Conservation (phyloP, 2,888 invertebrate genomes). For the Brachynemurus nebulosus region DNA sequence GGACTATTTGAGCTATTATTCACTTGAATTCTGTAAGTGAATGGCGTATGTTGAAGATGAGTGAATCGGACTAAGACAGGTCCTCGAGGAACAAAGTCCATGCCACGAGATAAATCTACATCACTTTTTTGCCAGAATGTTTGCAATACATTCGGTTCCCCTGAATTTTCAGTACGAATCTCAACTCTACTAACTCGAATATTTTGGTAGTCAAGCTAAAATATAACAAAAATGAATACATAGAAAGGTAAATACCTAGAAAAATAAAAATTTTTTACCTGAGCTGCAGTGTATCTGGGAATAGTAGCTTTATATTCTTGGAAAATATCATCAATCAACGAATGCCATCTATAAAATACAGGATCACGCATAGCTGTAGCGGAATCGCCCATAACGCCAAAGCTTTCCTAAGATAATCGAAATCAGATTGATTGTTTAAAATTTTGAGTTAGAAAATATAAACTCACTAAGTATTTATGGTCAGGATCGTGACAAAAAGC, state of each 20-base stretch:
- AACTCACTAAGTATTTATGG: slow-evolving; percentile 52
- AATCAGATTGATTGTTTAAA: neutral
- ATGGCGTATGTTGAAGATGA: slow-evolving; percentile 63
- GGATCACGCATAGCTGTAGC: slow-evolving; percentile 81
- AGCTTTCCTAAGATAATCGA: slow-evolving; percentile 46
- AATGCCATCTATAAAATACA: slow-evolving; percentile 74
- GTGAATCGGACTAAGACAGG: slow-evolving; percentile 57
- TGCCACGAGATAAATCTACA: slow-evolving; percentile 60
- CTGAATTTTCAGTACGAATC: slow-evolving; percentile 37
- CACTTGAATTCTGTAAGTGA: slow-evolving; percentile 46
- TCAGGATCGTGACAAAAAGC: slow-evolving; percentile 71
- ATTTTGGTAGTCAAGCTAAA: slow-evolving; percentile 41
- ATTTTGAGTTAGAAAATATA: too few relatives aligned
- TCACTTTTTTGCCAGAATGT: slow-evolving; percentile 73
- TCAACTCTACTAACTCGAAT: slow-evolving; percentile 43
- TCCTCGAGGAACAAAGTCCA: slow-evolving; percentile 70
- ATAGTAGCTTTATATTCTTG: slow-evolving; percentile 57
- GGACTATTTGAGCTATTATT: slow-evolving; percentile 38
- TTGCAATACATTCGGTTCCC: slow-evolving; percentile 38
- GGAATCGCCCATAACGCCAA: slow-evolving; percentile 71
- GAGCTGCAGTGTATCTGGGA: slow-evolving; percentile 43
- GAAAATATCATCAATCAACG: slow-evolving; percentile 66
- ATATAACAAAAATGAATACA: slow-evolving; percentile 2
- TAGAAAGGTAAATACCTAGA: neutral
- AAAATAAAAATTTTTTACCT: slow-evolving; percentile 21